Evolutionary conservation across 2,113 vertebrate genomes (phyloP), one percentile per base, ranked within the genome.

Genomic region (Tragelaphus buxtoni): DNA sequence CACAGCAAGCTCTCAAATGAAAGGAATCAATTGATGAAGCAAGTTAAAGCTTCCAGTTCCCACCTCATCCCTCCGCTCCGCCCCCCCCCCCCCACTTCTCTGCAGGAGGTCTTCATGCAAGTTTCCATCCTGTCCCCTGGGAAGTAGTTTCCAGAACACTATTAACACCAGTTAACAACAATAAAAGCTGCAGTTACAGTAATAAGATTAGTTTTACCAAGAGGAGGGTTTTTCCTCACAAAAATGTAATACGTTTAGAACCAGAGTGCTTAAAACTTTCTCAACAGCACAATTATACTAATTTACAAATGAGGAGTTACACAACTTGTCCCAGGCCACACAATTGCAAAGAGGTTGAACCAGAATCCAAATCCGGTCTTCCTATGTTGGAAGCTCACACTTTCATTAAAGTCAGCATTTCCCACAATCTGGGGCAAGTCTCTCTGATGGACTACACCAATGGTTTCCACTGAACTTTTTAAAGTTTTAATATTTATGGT

Each of bases 251-350:
- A 47, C 49, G 35, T 91, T 79, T 80, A 79, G 55, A 53, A 74
- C 11, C n/a, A 74, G 16, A 45, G 13, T 58, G 47, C 69, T 76
- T 32, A 39, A 72, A 20, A n/a, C 84, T 89, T 74, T 61, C 86
- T 58, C 6, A 88, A 94, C 45, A 72, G 32, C 63, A 91, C 61
- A 85, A 47, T 77, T 69, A 42, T 26, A 72, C 60, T 83, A 72
- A 82, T 28, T 90, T 89, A 95, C 85, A 88, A 90, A 79, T 69
- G 51, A 95, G 86, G 90, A 91, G 77, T 49, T 80, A 88, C 7
- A 8, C 28, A 32, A 60, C 51, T 82, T 93, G 60, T 74, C 91
- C 55, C n/a, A 60, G 86, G 55, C 53, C 53, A 95, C 35, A 49
- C 72, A 92, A 76, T 3, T 9, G 11, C 69, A 30, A 84, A 96